phyloP scores from a whole-genome alignment of 2,888 invertebrate species.

The Idaea dimidiata region DNA sequence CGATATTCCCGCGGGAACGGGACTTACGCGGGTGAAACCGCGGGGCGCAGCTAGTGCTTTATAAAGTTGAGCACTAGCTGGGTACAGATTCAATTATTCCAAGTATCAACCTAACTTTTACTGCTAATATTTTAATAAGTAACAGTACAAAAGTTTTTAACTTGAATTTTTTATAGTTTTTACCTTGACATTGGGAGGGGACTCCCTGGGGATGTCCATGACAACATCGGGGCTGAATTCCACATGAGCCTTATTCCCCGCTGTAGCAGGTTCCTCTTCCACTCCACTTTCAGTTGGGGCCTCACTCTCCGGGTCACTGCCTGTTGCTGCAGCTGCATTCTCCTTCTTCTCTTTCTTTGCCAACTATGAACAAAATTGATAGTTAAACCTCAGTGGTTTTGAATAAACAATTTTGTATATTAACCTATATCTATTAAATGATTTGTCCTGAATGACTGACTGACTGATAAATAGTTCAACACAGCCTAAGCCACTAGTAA shows the following conservation, averaged over 20 bases:
- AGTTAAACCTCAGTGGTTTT: background rate
- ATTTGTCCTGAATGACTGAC: background rate
- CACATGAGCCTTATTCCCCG: slow-evolving; percentile 76
- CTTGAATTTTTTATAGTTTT: background rate
- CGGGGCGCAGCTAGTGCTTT: no score
- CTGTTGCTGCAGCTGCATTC: slow-evolving; percentile 47
- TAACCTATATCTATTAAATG: background rate
- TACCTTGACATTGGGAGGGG: slow-evolving; percentile 74
- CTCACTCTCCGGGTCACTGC: slow-evolving; percentile 73
- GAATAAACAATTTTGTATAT: background rate
- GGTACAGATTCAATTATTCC: no score
- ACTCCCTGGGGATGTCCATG: slow-evolving; percentile 81
- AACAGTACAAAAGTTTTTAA: background rate
- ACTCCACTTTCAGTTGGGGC: slow-evolving; percentile 69
- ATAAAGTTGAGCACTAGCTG: no score
- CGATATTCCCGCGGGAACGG: no score
- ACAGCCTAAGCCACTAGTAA: no score
- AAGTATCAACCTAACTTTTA: no score
- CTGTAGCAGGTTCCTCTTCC: slow-evolving; percentile 60
- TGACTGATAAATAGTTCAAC: no score
- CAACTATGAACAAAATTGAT: slow-evolving; percentile 39
- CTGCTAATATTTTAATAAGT: no score
- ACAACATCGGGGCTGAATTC: slow-evolving; percentile 85
- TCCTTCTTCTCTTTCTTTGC: slow-evolving; percentile 76
- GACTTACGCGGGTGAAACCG: no score